Conservation (phyloP, 2,113 vertebrate species). For the Hemichromis elongatus region DNA sequence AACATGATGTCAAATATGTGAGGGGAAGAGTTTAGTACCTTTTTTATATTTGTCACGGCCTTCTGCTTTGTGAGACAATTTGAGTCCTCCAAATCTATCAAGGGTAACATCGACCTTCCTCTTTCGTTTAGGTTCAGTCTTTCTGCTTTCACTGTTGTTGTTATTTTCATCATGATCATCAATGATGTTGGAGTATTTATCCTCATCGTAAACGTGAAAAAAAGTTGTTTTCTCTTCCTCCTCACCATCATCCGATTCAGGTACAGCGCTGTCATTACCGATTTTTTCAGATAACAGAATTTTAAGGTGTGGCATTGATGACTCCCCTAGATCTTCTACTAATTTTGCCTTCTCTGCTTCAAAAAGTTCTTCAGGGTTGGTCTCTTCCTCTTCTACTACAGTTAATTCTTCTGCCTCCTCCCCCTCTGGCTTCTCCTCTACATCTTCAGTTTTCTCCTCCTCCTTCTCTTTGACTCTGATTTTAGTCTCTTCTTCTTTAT, state of each 20-base stretch:
- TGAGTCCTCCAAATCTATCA: neutral
- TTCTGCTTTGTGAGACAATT: neutral
- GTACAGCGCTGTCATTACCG: neutral
- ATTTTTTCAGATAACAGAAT: neutral
- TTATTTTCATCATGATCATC: conserved; percentile 57
- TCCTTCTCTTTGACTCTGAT: neutral
- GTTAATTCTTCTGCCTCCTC: neutral
- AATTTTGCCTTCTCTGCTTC: neutral
- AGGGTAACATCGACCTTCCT: neutral
- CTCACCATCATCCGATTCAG: neutral
- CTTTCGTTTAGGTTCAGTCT: conserved; percentile 1
- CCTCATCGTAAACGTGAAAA: neutral
- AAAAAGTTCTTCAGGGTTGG: neutral
- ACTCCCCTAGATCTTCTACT: neutral
- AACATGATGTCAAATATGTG: neutral
- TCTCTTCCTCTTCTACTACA: neutral
- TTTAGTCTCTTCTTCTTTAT: neutral
- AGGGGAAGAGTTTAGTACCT: conserved; percentile 54
- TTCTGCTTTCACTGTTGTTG: conserved; percentile 63
- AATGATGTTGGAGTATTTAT: neutral
- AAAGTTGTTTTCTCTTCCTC: neutral
- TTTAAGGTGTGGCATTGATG: neutral
- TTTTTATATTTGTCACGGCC: neutral
- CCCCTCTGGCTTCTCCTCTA: neutral
- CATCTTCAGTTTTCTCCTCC: neutral